phyloP scores from a whole-genome alignment of 2,888 invertebrate genomes.

The Crepidodera aurea region DNA sequence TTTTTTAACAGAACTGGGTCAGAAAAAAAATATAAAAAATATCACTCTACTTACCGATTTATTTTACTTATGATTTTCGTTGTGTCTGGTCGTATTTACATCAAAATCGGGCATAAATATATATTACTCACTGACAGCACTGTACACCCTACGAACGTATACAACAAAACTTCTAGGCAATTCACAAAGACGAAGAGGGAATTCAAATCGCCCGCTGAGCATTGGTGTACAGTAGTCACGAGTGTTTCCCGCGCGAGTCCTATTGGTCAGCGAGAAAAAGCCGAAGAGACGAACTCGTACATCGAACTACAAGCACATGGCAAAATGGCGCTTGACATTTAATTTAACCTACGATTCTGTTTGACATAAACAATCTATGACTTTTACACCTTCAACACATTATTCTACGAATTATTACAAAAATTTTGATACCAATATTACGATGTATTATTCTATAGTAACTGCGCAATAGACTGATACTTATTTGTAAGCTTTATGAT shows the following conservation, averaged over 20 bases:
- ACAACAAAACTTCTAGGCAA: constrained; percentile 61
- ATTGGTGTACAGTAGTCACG: constrained; percentile 59
- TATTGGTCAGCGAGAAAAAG: constrained; percentile 53
- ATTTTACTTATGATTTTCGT: constrained; percentile 71
- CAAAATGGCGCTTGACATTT: constrained; percentile 50
- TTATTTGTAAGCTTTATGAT: constrained; percentile 27
- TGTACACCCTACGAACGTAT: constrained; percentile 62
- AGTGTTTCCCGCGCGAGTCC: constrained; percentile 57
- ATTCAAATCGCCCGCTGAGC: constrained; percentile 59
- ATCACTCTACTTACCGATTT: constrained; percentile 70
- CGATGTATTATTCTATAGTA: constrained; percentile 28
- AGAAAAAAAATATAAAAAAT: constrained; percentile 48
- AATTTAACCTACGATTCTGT: constrained; percentile 51
- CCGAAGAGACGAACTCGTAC: constrained; percentile 40
- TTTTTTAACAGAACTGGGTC: constrained; percentile 58
- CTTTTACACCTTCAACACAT: constrained; percentile 37
- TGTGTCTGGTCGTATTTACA: constrained; percentile 74
- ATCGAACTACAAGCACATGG: constrained; percentile 53
- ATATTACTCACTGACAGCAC: constrained; percentile 60
- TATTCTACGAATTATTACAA: constrained; percentile 41
- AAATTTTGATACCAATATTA: constrained; percentile 41
- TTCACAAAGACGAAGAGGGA: constrained; percentile 59
- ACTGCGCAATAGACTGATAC: constrained; percentile 32
- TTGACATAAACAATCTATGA: constrained; percentile 18
- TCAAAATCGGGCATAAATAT: constrained; percentile 71